Evolutionary conservation across 2,797 vertebrate species (phyloP).

Genomic region (Diplodus puntazzo): DNA sequence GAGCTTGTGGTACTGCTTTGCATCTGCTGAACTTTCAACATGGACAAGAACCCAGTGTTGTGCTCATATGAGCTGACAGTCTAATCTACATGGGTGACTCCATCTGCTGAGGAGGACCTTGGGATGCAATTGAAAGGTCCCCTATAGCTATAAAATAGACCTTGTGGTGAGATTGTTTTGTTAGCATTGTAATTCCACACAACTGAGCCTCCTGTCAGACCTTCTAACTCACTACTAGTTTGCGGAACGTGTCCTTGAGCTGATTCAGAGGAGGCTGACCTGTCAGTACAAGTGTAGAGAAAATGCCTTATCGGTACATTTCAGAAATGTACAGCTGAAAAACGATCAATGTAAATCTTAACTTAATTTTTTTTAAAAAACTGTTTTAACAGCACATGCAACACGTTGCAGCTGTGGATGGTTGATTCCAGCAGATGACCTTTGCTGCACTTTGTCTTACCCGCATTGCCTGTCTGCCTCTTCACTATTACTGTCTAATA

Average conservation of each 20-base stretch:
- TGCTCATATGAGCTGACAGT: neutral
- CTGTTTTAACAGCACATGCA: too few relatives aligned
- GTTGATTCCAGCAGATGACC: too few relatives aligned
- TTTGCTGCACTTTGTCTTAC: too few relatives aligned
- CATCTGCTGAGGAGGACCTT: neutral
- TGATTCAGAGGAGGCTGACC: neutral
- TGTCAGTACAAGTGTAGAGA: neutral
- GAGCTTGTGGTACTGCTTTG: neutral
- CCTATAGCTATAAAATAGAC: neutral
- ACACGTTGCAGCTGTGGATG: too few relatives aligned
- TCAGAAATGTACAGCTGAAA: neutral
- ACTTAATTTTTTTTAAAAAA: too few relatives aligned
- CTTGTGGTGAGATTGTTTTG: neutral
- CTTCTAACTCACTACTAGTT: too few relatives aligned
- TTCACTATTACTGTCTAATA: too few relatives aligned
- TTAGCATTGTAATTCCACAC: neutral
- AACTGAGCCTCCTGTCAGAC: neutral
- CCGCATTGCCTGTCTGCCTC: too few relatives aligned
- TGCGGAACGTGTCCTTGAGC: neutral
- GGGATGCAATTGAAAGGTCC: neutral
- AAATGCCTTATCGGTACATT: neutral
- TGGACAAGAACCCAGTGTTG: neutral
- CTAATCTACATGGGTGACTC: neutral
- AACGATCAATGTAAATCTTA: neutral
- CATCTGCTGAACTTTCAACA: neutral